Evolutionary conservation across 2,797 vertebrate species (phyloP), one percentile per base, ranked within the genome.

Genomic region (Alexandromys oeconomus): DNA sequence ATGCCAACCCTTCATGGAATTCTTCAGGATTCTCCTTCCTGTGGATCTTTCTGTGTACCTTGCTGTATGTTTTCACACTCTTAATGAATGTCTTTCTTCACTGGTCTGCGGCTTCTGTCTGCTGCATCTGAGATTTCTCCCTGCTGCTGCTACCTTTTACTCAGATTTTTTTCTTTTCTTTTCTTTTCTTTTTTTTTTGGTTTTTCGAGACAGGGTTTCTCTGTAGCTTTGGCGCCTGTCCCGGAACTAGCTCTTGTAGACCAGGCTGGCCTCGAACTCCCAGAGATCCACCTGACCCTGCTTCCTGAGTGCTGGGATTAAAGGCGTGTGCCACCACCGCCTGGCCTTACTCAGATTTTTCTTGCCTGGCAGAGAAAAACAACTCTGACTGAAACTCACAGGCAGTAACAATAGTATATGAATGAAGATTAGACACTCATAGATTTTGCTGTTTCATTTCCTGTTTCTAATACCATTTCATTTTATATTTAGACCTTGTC

Each of bases 401-500:
- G 81, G 81, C 40, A 85, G 43, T 46, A 65, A 46, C 40, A 65
- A 21, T 23, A 48, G 43, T n/a, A 13, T 29, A 61, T 29, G 65
- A 80, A 86, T 40, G 6, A 54, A 87, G 25, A 57, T 8, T 46
- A 37, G 25, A 63, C 37, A 31, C 5, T 63, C 51, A 14, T 67
- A 19, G 48, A n/a, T 69, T 37, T 8, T 90, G 92, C 73, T 81
- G n/a, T 69, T 48, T 54, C 54, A 77, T 51, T 93, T 85, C 31
- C 5, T 51, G 5, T 37, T 78, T 90, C 79, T 57, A 46, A 7
- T 78, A 7, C 48, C 13, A 51, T 89, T 78, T 14, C 54, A 27
- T 90, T 96, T 94, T 80, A 74, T 85, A 57, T 86, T 82, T 90
- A 79, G 67, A 86, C 77, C 31, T 92, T 95, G 57, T 93, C 73